These are phyloP conservation scores for Drosophila maculinotata DNA, from an alignment of 2,888 invertebrate species.

Conservation along the genomic window DNA sequence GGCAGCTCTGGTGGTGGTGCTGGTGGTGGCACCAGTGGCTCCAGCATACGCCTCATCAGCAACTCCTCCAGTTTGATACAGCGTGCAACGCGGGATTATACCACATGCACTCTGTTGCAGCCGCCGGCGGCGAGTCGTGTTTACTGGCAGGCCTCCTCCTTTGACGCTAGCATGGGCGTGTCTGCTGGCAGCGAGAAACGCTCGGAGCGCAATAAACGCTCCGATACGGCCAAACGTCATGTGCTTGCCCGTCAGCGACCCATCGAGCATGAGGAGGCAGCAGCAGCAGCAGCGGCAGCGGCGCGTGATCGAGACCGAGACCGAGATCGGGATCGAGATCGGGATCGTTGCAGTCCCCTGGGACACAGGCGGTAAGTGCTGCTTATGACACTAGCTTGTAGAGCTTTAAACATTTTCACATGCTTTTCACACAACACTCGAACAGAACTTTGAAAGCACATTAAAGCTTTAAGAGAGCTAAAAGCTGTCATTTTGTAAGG, in stretches of 20 bases:
- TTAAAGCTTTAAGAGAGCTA: not conserved
- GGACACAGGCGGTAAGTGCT: slow-evolving; percentile 79
- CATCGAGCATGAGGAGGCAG: slow-evolving; percentile 89
- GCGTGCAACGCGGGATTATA: slow-evolving; percentile 83
- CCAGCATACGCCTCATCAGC: slow-evolving; percentile 80
- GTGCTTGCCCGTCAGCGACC: slow-evolving; percentile 91
- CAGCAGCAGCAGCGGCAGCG: too few relatives aligned
- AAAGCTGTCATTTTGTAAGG: not conserved
- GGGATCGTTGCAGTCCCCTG: slow-evolving; percentile 71
- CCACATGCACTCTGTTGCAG: slow-evolving; percentile 86
- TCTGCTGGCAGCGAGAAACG: slow-evolving; percentile 74
- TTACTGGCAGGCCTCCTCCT: slow-evolving; percentile 91
- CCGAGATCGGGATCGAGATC: slow-evolving; percentile 40
- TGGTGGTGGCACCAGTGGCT: slow-evolving; percentile 35
- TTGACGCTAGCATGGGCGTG: slow-evolving; percentile 87
- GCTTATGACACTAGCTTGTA: slow-evolving; percentile 2
- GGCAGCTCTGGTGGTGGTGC: slow-evolving; percentile 1
- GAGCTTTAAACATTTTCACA: not conserved
- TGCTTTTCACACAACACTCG: not conserved
- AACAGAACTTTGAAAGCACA: slow-evolving; percentile 4
- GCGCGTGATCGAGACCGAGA: slow-evolving; percentile 18
- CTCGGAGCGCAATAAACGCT: slow-evolving; percentile 87
- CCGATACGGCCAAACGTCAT: slow-evolving; percentile 89
- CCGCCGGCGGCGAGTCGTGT: slow-evolving; percentile 87
- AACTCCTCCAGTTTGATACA: slow-evolving; percentile 83